A percentile compares a stretch with the other conserved stretches of the same genome.
These are phyloP conservation scores for Cuculus canorus DNA, from an alignment of 2,797 vertebrate species.

Conservation along the genomic window DNA sequence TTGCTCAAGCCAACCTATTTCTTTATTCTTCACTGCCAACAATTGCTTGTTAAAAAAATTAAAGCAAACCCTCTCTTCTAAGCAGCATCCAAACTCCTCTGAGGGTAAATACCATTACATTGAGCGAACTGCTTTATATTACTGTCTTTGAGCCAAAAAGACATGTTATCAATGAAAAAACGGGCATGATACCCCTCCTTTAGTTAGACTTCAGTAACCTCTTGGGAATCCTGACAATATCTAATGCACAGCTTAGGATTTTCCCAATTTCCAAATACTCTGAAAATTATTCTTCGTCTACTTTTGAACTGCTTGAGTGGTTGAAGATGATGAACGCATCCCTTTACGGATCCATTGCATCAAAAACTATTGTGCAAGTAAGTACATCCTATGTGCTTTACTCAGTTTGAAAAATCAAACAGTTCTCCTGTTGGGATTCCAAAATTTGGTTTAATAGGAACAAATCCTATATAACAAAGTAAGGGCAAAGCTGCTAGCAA, in stretches of 20 bases:
- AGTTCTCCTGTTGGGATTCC: neutral
- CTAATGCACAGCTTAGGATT: neutral
- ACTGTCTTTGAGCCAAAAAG: neutral
- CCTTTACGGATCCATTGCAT: neutral
- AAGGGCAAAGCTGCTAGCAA: slow-evolving; percentile 18
- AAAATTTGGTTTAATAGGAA: neutral
- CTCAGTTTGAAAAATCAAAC: neutral
- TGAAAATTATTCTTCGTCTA: neutral
- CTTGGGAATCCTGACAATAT: neutral
- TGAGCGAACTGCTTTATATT: neutral
- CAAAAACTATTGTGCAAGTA: neutral
- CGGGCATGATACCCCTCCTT: neutral
- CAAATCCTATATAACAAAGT: neutral
- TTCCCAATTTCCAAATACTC: neutral
- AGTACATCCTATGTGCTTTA: neutral
- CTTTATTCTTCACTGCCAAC: neutral
- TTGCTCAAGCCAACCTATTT: neutral
- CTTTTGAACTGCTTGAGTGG: neutral
- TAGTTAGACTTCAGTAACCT: neutral
- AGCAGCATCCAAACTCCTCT: neutral
- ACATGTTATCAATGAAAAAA: accelerated
- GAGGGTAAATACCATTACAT: accelerated
- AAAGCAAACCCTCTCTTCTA: neutral
- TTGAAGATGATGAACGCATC: neutral
- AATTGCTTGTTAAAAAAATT: neutral